Evolutionary conservation across 2,888 invertebrate genomes (phyloP).

Genomic region (Watsonalla cultraria): DNA sequence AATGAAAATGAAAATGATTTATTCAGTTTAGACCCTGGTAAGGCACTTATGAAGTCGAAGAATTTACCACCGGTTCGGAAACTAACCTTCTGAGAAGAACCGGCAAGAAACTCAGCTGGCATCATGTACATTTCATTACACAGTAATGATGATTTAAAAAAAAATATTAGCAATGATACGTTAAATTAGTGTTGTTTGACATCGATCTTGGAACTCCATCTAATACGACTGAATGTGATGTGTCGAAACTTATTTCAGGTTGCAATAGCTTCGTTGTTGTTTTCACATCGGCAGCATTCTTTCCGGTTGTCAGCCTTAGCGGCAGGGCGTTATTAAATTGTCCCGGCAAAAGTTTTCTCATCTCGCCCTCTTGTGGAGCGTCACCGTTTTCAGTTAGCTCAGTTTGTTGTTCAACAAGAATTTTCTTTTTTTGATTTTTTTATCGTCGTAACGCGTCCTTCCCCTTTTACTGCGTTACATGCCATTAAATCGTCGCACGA

Average conservation of each 20-base stretch:
- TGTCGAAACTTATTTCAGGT: slow-evolving; percentile 22
- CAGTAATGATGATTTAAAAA: too few species aligned
- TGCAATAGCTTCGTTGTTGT: slow-evolving; percentile 22
- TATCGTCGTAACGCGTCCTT: slow-evolving; percentile 10
- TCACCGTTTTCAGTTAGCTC: slow-evolving; percentile 34
- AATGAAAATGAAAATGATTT: too few species aligned
- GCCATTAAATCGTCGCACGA: neutral
- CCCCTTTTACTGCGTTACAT: slow-evolving; percentile 8
- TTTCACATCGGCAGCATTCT: slow-evolving; percentile 37
- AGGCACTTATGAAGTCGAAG: too few species aligned
- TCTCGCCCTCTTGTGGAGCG: slow-evolving; percentile 32
- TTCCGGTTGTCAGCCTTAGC: slow-evolving; percentile 35
- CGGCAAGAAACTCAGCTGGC: too few species aligned
- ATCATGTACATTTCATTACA: too few species aligned
- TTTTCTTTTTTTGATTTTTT: slow-evolving; percentile 28
- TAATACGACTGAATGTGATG: slow-evolving; percentile 10
- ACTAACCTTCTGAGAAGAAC: too few species aligned
- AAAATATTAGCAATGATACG: neutral
- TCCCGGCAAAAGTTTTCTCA: slow-evolving; percentile 63
- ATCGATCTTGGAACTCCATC: neutral
- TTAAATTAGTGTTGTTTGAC: neutral
- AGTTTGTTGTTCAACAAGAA: slow-evolving; percentile 30
- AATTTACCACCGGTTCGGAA: too few species aligned
- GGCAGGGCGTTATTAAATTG: slow-evolving; percentile 66
- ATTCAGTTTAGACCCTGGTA: too few species aligned